Percentiles rank a stretch among this genome's conserved stretches.
These are phyloP conservation scores for Mustela erminea DNA, from an alignment of 2,797 vertebrate species.

Conservation along the genomic window DNA sequence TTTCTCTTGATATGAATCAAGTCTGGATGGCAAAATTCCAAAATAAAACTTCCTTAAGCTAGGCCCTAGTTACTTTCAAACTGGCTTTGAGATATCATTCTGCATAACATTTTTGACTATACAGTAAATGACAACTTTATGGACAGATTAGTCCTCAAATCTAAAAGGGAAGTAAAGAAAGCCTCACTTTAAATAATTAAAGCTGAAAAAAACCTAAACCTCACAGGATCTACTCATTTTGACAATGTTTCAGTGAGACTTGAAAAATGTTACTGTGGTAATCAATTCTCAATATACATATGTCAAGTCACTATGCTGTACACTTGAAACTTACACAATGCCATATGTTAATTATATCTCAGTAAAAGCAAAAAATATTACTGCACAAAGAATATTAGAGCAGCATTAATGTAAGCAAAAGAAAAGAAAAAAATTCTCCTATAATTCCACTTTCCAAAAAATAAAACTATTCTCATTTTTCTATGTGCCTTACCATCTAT, in stretches of 20 bases:
- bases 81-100: conserved; percentile 7
- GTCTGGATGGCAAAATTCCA: neutral
- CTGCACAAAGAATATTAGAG: neutral
- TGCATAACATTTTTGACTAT: neutral
- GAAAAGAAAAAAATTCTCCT: conserved; percentile 33
- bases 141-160: neutral
- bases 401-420: neutral
- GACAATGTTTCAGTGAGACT: conserved; percentile 10
- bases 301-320: neutral
- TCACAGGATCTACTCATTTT: neutral
- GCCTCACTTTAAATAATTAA: neutral
- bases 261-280: neutral
- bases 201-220: neutral
- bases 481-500: neutral
- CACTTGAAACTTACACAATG: neutral
- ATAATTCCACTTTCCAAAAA: neutral
- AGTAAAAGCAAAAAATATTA: neutral
- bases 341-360: neutral
- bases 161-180: neutral
- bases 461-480: neutral
- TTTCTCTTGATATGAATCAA: neutral
- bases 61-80: neutral
- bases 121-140: neutral
- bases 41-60: neutral
- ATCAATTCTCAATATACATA: neutral